Conservation (phyloP, 35 echinoderm and acorn worm genomes). For the Amphiura filiformis region DNA sequence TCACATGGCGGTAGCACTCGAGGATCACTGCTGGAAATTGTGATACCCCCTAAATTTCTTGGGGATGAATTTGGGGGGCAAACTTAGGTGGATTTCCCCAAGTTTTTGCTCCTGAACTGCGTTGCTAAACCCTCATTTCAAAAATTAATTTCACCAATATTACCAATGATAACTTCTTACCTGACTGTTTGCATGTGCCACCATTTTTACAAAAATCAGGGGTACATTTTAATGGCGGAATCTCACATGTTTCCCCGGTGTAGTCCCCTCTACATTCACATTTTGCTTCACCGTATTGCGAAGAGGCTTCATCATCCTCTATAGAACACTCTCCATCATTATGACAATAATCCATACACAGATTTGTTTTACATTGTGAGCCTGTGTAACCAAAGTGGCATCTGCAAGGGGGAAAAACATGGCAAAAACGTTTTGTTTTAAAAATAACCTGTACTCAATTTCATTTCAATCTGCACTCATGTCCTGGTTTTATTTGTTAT, state of each 20-base stretch:
- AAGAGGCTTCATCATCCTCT: neutral
- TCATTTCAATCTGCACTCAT: neutral
- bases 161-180: neutral
- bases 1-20: no score
- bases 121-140: no score
- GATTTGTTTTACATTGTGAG: neutral
- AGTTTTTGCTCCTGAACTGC: no score
- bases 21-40: no score
- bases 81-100: no score
- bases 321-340: constrained; percentile 28
- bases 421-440: neutral
- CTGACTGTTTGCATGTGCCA: neutral
- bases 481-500: neutral
- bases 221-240: neutral
- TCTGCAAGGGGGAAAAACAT: neutral
- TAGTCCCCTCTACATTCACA: constrained; percentile 9
- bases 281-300: neutral
- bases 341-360: constrained; percentile 6
- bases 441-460: neutral
- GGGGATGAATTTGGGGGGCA: no score
- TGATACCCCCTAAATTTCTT: no score
- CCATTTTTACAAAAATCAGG: constrained; percentile 38
- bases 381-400: constrained; percentile 15
- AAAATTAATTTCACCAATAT: no score
- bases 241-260: constrained; percentile 28